Evolutionary conservation across 2,888 invertebrate species (phyloP).

Genomic region (Melipona beecheii): DNA sequence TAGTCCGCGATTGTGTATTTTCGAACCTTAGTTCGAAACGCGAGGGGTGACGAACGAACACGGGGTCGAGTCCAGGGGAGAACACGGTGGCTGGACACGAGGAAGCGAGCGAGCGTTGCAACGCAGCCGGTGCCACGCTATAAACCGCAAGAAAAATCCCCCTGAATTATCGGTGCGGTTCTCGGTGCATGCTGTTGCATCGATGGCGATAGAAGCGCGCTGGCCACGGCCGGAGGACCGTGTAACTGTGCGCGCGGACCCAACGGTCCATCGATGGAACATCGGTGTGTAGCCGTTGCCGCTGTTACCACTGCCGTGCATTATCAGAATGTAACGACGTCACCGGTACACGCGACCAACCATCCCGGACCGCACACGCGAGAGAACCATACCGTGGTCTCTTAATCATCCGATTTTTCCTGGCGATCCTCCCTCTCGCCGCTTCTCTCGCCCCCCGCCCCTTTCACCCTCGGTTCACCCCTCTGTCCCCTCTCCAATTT

Average conservation of each 20-base stretch:
- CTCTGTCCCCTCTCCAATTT: conserved; percentile 43
- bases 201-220: conserved; percentile 57
- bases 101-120: conserved; percentile 45
- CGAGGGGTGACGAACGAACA: not conserved
- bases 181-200: conserved; percentile 74
- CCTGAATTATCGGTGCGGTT: conserved; percentile 82
- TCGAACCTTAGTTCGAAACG: not conserved
- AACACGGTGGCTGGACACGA: conserved; percentile 21
- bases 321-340: conserved; percentile 80
- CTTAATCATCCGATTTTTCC: conserved; percentile 79
- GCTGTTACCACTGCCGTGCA: conserved; percentile 71
- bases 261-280: conserved; percentile 21
- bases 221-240: conserved; percentile 34
- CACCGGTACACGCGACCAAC: conserved; percentile 75
- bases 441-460: not conserved
- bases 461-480: not conserved
- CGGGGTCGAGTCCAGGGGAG: not conserved
- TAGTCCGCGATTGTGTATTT: not conserved
- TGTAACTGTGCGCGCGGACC: conserved; percentile 42
- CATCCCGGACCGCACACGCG: conserved; percentile 68
- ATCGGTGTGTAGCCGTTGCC: conserved; percentile 60
- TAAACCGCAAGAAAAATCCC: conserved; percentile 81
- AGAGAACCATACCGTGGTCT: conserved; percentile 73
- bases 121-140: conserved; percentile 77
- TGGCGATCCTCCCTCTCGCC: conserved; percentile 46